Evolutionary conservation across 2,888 invertebrate genomes (phyloP).

Genomic region (Erpobdella octoculata): DNA sequence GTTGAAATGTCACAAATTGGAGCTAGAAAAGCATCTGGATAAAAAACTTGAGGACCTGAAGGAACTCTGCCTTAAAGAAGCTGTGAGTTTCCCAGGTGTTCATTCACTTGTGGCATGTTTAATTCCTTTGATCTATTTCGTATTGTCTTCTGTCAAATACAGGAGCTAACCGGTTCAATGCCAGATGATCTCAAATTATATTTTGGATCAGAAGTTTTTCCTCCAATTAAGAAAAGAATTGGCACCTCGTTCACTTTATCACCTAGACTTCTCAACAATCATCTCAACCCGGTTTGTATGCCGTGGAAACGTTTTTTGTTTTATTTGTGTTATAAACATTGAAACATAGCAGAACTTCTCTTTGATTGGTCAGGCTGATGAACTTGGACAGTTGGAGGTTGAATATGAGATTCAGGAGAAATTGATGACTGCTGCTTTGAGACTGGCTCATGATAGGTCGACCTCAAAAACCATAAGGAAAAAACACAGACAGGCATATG

Average conservation of each 20-base stretch:
- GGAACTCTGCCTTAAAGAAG: slow-evolving; percentile 71
- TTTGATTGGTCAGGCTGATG: slow-evolving; percentile 55
- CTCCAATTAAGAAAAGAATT: slow-evolving; percentile 61
- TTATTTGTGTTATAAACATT: not conserved
- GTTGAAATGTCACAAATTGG: slow-evolving; percentile 63
- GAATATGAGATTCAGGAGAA: slow-evolving; percentile 66
- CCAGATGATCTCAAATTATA: slow-evolving; percentile 70
- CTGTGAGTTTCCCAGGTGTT: slow-evolving; percentile 48
- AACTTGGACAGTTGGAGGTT: slow-evolving; percentile 61
- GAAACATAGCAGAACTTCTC: too few relatives aligned
- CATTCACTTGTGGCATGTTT: too few relatives aligned
- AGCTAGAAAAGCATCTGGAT: slow-evolving; percentile 68
- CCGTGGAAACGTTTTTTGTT: not conserved
- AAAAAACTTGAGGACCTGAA: slow-evolving; percentile 74
- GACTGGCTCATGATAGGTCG: slow-evolving; percentile 64
- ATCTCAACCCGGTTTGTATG: slow-evolving; percentile 4
- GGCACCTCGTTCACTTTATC: slow-evolving; percentile 64
- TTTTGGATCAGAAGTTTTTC: slow-evolving; percentile 63
- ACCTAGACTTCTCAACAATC: slow-evolving; percentile 57
- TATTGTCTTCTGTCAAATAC: too few relatives aligned
- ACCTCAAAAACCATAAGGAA: slow-evolving; percentile 64
- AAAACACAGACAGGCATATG: slow-evolving; percentile 61
- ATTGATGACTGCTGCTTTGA: slow-evolving; percentile 65
- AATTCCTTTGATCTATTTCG: too few relatives aligned
- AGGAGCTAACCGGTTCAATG: slow-evolving; percentile 66